Evolutionary conservation across 1,140 invertebrate genomes (phyloP), one percentile per base, ranked within the genome.

Genomic region (Pachyrhynchus sulphureomaculatus): DNA sequence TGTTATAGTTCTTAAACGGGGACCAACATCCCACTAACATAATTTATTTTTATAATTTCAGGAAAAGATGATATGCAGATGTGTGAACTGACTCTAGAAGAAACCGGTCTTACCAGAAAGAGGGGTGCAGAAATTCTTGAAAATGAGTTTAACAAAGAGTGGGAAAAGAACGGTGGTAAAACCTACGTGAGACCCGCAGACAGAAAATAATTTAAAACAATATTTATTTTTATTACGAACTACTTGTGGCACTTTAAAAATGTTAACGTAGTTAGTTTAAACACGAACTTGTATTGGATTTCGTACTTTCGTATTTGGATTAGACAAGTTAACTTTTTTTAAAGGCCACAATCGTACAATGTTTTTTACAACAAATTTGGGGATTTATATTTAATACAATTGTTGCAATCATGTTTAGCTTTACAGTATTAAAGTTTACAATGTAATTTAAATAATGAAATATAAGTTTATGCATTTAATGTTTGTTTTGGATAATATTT

Each of bases 41-140:
- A n/a, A n/a, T n/a, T n/a, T n/a, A n/a, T n/a, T n/a, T n/a, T n/a
- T n/a, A n/a, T n/a, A n/a, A n/a, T 47, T 21, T 74, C 71, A 95
- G 93, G 93, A 61, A 82, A 89, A 42, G 95, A 99, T 78, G 96
- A 98, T 76, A 95, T 98, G 90, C 91, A 97, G 76, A 98, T 99
- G 96, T 98, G 95, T 77, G 96, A 98, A 76, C 77, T 98, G 59
- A 95, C 91, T 71, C 78, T 99, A 32, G 93, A 96, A 61, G 95
- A 98, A 79, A 98, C 96, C 5, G 95, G 95, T n/a, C 79, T 99
- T 49, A 94, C 94, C 0, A 83, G 92, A 63, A 97, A 96, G 78
- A 85, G 94, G 55, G 96, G 96, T 26, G 96, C 95, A 2, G 95
- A 98, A 80, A 96, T 98, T 63, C 81, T 97, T 6, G 92, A 95